These are phyloP conservation scores for Caerostris extrusa DNA, from an alignment of 1,140 invertebrate species.

Conservation along the genomic window DNA sequence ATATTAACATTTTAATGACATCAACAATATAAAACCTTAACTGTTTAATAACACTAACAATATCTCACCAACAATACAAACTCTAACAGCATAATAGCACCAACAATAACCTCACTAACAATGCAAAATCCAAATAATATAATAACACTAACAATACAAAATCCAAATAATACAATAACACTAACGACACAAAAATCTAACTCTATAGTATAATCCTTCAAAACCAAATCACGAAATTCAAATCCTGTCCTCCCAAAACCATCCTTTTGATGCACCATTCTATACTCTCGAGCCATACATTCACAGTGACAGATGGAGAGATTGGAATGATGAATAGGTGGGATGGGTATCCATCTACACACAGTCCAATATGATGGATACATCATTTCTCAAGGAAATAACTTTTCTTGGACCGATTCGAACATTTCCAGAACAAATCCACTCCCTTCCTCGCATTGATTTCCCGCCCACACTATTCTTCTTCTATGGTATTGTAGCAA, in stretches of 20 bases:
- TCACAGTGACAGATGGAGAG: slow-evolving; percentile 5
- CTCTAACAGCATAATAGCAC: no score
- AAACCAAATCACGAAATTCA: neutral
- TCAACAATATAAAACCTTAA: no score
- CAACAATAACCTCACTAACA: no score
- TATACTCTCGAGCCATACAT: neutral
- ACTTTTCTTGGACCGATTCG: slow-evolving; percentile 11
- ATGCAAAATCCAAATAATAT: no score
- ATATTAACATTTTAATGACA: no score
- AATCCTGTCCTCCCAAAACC: neutral
- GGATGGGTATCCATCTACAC: slow-evolving; percentile 19
- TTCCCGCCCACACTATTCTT: neutral
- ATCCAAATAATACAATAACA: no score
- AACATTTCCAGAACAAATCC: slow-evolving; percentile 35
- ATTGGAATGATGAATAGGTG: slow-evolving; percentile 12
- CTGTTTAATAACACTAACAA: no score
- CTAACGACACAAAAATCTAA: no score
- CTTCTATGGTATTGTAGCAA: neutral
- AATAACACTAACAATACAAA: no score
- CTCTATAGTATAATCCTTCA: no score
- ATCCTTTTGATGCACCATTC: neutral
- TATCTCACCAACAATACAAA: no score
- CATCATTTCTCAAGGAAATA: slow-evolving; percentile 23
- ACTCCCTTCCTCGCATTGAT: neutral
- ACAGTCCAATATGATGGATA: slow-evolving; percentile 15